Evolutionary conservation across 2,888 invertebrate species (phyloP).

Genomic region (Philopedon plagiatum): DNA sequence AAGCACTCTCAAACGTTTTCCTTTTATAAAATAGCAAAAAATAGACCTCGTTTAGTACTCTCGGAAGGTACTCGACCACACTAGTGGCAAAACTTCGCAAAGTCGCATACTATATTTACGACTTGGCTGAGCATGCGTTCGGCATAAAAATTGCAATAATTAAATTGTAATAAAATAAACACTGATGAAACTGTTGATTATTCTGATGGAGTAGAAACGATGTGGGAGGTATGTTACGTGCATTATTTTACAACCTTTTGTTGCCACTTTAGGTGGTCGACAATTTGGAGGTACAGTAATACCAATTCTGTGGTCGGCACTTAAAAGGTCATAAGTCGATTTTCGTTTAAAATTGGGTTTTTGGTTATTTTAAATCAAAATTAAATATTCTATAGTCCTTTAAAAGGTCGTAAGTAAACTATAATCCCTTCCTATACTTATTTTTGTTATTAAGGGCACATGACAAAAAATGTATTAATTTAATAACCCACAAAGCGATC

Average conservation of each 20-base stretch:
- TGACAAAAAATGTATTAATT: too few relatives aligned
- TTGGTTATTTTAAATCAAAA: too few relatives aligned
- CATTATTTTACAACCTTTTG: slow-evolving; percentile 42
- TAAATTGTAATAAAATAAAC: slow-evolving; percentile 58
- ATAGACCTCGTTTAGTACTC: slow-evolving; percentile 51
- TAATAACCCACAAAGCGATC: too few relatives aligned
- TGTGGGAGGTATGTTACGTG: slow-evolving; percentile 49
- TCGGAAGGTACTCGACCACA: slow-evolving; percentile 42
- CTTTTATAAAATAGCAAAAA: slow-evolving; percentile 50
- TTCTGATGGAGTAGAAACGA: slow-evolving; percentile 43
- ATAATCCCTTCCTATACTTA: too few relatives aligned
- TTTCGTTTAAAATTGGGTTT: too few relatives aligned
- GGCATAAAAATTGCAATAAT: slow-evolving; percentile 66
- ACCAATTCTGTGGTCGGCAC: too few relatives aligned
- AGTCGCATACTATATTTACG: slow-evolving; percentile 62
- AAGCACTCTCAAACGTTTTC: slow-evolving; percentile 42
- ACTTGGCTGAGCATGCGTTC: slow-evolving; percentile 57
- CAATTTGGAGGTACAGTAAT: background rate
- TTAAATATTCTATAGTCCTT: too few relatives aligned
- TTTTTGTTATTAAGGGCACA: too few relatives aligned
- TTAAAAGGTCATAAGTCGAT: too few relatives aligned
- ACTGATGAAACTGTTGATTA: slow-evolving; percentile 45
- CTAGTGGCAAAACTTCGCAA: slow-evolving; percentile 48
- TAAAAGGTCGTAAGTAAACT: too few relatives aligned
- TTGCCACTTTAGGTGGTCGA: slow-evolving; percentile 44